Percentiles rank a stretch among this genome's conserved stretches.
These are phyloP conservation scores for Lasius platythorax DNA, from an alignment of 2,888 invertebrate species.

Conservation along the genomic window DNA sequence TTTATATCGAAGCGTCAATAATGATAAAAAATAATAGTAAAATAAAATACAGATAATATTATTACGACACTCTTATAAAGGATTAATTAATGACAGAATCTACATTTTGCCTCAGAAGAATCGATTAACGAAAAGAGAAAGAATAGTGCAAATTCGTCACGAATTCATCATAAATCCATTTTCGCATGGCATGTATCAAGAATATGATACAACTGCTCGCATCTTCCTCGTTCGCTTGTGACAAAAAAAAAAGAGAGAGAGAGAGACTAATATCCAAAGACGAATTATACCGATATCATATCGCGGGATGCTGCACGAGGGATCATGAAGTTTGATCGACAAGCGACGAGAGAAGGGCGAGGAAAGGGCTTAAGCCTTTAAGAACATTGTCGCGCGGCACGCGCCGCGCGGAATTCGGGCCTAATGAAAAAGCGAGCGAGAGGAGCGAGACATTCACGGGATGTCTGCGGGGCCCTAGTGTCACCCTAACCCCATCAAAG, in stretches of 20 bases:
- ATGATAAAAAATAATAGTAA: neutral
- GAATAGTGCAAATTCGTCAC: neutral
- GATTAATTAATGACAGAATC: neutral
- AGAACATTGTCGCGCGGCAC: constrained; percentile 71
- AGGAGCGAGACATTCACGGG: constrained; percentile 68
- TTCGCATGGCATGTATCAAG: neutral
- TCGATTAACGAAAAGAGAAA: neutral
- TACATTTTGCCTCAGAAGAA: neutral
- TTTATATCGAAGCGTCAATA: neutral
- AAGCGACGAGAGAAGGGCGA: neutral
- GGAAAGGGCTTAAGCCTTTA: constrained; percentile 40
- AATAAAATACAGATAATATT: neutral
- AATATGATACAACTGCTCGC: neutral
- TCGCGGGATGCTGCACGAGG: constrained; percentile 22
- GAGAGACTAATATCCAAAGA: too few relatives aligned
- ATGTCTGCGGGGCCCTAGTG: constrained; percentile 79
- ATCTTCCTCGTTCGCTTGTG: neutral
- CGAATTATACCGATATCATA: constrained; percentile 24
- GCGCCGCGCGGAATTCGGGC: constrained; percentile 76
- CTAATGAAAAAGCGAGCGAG: constrained; percentile 81
- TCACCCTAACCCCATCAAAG: constrained; percentile 86
- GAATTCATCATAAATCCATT: constrained; percentile 9
- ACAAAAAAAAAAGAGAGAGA: neutral
- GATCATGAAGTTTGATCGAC: constrained; percentile 12
- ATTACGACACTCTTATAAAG: neutral